phyloP scores from a whole-genome alignment of 2,113 vertebrate species.

The Ptilonorhynchus violaceus region DNA sequence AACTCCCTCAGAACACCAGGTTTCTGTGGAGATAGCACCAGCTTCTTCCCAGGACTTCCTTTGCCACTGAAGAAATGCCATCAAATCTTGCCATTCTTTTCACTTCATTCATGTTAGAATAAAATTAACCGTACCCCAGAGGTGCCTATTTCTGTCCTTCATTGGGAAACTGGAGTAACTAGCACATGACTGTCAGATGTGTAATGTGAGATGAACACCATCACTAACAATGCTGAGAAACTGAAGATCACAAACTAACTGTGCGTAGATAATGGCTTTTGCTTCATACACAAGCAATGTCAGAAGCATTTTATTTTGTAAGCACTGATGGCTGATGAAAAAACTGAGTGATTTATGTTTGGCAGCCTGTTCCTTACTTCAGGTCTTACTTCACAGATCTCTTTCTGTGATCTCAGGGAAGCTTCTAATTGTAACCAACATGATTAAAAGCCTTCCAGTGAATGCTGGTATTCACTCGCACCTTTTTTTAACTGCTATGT shows the following conservation, averaged over 20 bases:
- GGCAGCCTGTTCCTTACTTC: background rate
- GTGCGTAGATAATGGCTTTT: background rate
- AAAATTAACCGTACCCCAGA: background rate
- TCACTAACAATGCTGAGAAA: background rate
- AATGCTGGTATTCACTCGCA: background rate
- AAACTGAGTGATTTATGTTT: background rate
- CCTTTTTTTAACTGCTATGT: background rate
- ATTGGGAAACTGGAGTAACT: background rate
- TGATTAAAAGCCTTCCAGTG: background rate
- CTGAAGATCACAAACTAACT: background rate
- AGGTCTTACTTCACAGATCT: background rate
- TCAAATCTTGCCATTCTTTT: background rate
- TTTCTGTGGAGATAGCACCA: accelerated
- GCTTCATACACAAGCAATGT: background rate
- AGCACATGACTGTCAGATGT: background rate
- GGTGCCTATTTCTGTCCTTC: background rate
- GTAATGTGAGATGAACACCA: background rate
- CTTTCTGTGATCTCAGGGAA: background rate
- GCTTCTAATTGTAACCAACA: background rate
- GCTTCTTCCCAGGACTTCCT: background rate
- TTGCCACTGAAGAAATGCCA: background rate
- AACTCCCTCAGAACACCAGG: background rate
- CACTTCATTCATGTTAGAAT: background rate
- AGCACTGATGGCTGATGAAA: background rate
- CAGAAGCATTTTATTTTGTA: background rate